phyloP scores from a whole-genome alignment of 2,113 vertebrate genomes.

The Notechis scutatus region DNA sequence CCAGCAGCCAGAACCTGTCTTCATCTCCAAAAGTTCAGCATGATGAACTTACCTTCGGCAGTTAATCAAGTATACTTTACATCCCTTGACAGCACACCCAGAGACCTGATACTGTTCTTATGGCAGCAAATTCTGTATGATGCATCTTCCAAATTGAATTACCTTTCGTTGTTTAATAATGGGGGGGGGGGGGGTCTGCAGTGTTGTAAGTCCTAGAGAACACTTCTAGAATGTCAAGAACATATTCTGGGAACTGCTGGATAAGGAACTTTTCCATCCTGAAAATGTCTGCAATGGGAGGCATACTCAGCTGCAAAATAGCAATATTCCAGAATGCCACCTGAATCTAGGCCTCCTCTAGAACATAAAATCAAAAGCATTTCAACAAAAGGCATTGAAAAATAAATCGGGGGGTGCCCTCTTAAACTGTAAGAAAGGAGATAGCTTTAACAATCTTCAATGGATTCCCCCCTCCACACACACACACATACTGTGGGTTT shows the following conservation, averaged over 20 bases:
- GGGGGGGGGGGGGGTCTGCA: neutral
- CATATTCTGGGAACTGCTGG: neutral
- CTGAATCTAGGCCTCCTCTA: neutral
- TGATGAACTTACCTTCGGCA: constrained; percentile 54
- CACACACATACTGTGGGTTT: neutral
- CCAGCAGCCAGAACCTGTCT: constrained; percentile 54
- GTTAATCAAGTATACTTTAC: neutral
- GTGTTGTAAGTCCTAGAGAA: neutral
- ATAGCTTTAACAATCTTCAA: neutral
- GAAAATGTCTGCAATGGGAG: neutral
- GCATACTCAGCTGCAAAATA: neutral
- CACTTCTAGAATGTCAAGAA: neutral
- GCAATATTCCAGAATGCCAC: neutral
- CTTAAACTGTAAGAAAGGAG: neutral
- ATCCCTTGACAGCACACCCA: neutral
- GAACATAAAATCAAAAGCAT: neutral
- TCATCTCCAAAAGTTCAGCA: constrained; percentile 62
- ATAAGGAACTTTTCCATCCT: neutral
- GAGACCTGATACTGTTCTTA: neutral
- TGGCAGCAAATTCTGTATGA: neutral
- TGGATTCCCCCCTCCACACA: too few relatives aligned
- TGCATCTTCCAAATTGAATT: neutral
- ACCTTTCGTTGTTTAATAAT: neutral
- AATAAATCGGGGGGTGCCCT: neutral
- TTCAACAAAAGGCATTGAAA: neutral